phyloP scores from a whole-genome alignment of 1,140 invertebrate genomes.

The Ceratosolen fusciceps region DNA sequence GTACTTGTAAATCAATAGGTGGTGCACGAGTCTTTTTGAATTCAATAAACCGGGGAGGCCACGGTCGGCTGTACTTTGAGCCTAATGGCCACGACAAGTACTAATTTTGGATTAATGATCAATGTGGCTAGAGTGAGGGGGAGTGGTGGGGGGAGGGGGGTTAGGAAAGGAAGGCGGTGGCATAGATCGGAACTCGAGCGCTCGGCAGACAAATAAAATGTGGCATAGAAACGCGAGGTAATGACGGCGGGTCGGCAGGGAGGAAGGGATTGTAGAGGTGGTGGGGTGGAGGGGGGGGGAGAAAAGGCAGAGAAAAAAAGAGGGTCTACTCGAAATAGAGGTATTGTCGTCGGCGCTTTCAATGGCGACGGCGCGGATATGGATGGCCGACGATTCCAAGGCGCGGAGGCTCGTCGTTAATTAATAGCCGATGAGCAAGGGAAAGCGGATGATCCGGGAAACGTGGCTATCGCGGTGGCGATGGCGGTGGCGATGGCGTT shows the following conservation, averaged over 20 bases:
- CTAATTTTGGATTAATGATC: background rate
- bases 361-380: too few species aligned
- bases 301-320: too few species aligned
- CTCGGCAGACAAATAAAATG: background rate
- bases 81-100: background rate
- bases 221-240: background rate
- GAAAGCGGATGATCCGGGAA: background rate
- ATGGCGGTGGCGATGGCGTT: too few species aligned
- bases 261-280: too few species aligned
- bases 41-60: background rate
- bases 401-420: background rate
- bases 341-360: too few species aligned
- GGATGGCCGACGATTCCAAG: background rate
- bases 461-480: too few species aligned
- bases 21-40: background rate
- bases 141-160: too few species aligned
- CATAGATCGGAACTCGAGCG: too few species aligned
- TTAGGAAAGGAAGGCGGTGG: too few species aligned
- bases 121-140: too few species aligned
- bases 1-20: background rate
- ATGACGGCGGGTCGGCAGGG: background rate
- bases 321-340: too few species aligned
- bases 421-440: background rate
- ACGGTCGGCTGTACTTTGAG: background rate
- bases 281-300: too few species aligned